Percentiles rank a stretch among this genome's conserved stretches.
phyloP scores from a whole-genome alignment of 2,113 vertebrate species.

The Heteronetta atricapilla region DNA sequence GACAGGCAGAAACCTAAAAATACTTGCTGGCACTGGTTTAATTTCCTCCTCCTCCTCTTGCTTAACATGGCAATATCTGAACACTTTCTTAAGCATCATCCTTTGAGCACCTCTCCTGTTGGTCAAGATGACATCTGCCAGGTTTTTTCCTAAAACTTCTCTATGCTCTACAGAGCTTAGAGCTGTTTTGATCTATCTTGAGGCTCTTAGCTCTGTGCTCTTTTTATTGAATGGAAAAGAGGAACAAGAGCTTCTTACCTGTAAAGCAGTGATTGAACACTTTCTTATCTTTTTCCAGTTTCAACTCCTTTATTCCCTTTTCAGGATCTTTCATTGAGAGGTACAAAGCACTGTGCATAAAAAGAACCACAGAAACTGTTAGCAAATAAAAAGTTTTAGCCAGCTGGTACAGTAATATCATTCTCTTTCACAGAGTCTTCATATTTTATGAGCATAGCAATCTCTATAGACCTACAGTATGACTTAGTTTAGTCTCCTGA shows the following conservation, averaged over 20 bases:
- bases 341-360: conserved; percentile 84
- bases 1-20: background rate
- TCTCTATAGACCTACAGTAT: background rate
- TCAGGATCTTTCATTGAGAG: conserved; percentile 89
- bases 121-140: background rate
- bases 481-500: background rate
- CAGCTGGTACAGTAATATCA: background rate
- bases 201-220: background rate
- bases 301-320: conserved; percentile 89
- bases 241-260: conserved; percentile 73
- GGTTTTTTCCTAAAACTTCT: background rate
- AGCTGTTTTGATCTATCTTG: background rate
- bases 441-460: background rate
- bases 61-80: background rate
- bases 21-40: background rate
- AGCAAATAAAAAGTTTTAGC: background rate
- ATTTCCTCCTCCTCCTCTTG: background rate
- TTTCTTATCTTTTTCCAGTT: conserved; percentile 90
- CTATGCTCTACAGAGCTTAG: background rate
- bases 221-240: background rate
- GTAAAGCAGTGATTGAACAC: conserved; percentile 95
- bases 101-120: background rate
- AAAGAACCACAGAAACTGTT: background rate
- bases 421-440: background rate
- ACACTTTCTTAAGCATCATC: background rate